These are phyloP conservation scores for Lasioglossum oenotherae DNA, from an alignment of 2,888 invertebrate species.

Conservation along the genomic window DNA sequence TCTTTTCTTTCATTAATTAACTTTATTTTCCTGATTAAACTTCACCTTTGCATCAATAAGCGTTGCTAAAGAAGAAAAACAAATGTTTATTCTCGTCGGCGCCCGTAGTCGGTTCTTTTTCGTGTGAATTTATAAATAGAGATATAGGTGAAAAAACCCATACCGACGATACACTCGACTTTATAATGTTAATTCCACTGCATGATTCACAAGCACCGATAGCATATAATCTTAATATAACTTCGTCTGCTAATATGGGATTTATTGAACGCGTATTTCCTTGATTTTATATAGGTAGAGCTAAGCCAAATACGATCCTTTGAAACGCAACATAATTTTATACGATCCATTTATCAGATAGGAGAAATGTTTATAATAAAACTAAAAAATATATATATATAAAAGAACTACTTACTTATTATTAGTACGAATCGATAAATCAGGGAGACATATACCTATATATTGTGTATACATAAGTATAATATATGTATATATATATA, in stretches of 20 bases:
- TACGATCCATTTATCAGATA: background rate
- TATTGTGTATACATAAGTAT: background rate
- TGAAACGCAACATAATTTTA: conserved; percentile 10
- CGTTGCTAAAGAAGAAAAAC: conserved; percentile 17
- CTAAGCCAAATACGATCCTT: background rate
- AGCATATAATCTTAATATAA: conserved; percentile 40
- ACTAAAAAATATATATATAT: background rate
- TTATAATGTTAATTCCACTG: conserved; percentile 21
- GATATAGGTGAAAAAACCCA: conserved; percentile 38
- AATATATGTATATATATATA: conserved; percentile 15
- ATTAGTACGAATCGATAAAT: conserved; percentile 28
- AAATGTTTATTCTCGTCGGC: background rate
- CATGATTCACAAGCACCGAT: conserved; percentile 47
- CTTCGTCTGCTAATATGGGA: conserved; percentile 34
- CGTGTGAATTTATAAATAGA: conserved; percentile 27
- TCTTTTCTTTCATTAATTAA: background rate
- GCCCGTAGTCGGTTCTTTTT: conserved; percentile 7
- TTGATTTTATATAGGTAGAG: background rate
- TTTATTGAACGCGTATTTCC: conserved; percentile 34
- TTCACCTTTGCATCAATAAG: conserved; percentile 3
- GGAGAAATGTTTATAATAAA: background rate
- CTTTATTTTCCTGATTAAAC: conserved; percentile 6
- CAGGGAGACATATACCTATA: conserved; percentile 7
- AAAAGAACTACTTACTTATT: conserved; percentile 28
- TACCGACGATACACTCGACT: conserved; percentile 10